phyloP scores from a whole-genome alignment of 2,113 vertebrate species.

The Mirounga angustirostris region DNA sequence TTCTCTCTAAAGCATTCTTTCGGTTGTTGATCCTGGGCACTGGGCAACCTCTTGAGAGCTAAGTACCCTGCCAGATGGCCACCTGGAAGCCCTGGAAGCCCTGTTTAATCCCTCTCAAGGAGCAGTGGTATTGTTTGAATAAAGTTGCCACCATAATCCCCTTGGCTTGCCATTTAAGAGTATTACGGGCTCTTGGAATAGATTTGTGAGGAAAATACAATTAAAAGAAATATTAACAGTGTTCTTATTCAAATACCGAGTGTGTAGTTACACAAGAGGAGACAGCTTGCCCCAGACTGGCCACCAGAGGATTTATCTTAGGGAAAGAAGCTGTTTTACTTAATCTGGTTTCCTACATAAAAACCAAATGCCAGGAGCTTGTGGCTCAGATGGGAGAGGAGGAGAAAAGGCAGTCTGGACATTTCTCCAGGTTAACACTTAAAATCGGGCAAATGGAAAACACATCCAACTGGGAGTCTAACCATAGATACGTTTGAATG shows the following conservation, averaged over 20 bases:
- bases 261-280: constrained; percentile 71
- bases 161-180: constrained; percentile 87
- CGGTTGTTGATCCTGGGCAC: constrained; percentile 82
- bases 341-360: constrained; percentile 67
- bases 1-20: constrained; percentile 85
- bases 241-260: constrained; percentile 80
- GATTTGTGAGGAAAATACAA: constrained; percentile 85
- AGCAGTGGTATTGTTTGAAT: constrained; percentile 86
- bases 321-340: constrained; percentile 60
- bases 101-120: constrained; percentile 87
- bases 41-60: constrained; percentile 83
- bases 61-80: constrained; percentile 84
- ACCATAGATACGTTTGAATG: not conserved
- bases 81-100: constrained; percentile 77
- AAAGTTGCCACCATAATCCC: constrained; percentile 88
- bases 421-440: constrained; percentile 45
- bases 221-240: constrained; percentile 84
- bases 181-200: constrained; percentile 86
- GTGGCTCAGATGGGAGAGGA: not conserved
- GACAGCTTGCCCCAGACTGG: constrained; percentile 57
- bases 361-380: constrained; percentile 45
- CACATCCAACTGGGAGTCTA: not conserved
- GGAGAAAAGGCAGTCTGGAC: not conserved
- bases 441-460: constrained; percentile 69
- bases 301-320: constrained; percentile 57